phyloP scores from a whole-genome alignment of 2,888 invertebrate species.

The Aphrophora alni region DNA sequence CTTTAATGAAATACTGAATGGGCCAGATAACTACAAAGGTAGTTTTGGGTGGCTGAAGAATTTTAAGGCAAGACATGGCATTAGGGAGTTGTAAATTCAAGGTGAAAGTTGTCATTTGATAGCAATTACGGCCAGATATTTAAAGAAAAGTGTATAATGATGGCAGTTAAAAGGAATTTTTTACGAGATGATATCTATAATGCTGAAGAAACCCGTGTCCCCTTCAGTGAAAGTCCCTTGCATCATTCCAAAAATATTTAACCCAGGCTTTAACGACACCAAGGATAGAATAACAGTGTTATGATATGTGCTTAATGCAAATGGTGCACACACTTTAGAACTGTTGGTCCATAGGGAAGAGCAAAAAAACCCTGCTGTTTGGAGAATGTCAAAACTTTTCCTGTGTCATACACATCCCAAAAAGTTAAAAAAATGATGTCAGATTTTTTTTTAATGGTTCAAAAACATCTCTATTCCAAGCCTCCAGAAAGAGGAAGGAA shows the following conservation, averaged over 20 bases:
- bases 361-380: not conserved
- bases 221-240: not conserved
- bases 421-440: not conserved
- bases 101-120: not conserved
- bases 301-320: not conserved
- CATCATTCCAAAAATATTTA: not conserved
- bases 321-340: not conserved
- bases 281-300: not conserved
- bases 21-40: not conserved
- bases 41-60: not conserved
- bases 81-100: not conserved
- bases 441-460: not conserved
- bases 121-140: not conserved
- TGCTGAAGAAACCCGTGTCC: not conserved
- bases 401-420: not conserved
- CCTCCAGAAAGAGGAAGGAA: not conserved
- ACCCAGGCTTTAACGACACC: not conserved
- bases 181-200: not conserved
- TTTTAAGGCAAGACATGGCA: not conserved
- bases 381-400: not conserved
- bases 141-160: no score
- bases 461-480: not conserved
- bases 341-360: not conserved
- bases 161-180: no score
- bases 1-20: not conserved